A percentile compares a stretch with the other conserved stretches of the same genome.
Evolutionary conservation across 2,113 vertebrate species (phyloP).

Genomic region (Apus apus): DNA sequence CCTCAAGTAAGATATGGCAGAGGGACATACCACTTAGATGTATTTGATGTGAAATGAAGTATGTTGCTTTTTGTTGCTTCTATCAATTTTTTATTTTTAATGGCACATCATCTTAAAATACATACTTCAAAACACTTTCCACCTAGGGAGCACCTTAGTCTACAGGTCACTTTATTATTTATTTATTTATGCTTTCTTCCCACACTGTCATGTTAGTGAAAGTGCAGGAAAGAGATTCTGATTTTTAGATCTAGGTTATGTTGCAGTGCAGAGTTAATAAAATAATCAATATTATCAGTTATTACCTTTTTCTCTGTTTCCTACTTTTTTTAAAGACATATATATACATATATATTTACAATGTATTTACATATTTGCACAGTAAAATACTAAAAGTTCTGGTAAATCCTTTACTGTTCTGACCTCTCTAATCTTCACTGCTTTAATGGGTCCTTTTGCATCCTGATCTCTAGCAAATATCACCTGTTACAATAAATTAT

Average conservation of each 20-base stretch:
- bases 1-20: not conserved
- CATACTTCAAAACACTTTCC: constrained; percentile 48
- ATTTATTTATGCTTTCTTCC: constrained; percentile 63
- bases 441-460: not conserved
- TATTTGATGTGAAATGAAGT: constrained; percentile 66
- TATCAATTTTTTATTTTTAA: constrained; percentile 76
- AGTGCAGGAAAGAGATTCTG: not conserved
- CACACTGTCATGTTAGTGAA: not conserved
- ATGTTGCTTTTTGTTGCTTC: constrained; percentile 39
- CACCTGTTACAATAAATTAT: not conserved
- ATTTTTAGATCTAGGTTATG: not conserved
- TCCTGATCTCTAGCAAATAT: not conserved
- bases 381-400: not conserved
- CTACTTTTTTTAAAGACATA: not conserved
- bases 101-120: constrained; percentile 65
- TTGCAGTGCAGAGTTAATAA: not conserved
- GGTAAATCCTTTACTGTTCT: not conserved
- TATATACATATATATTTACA: not conserved
- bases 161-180: constrained; percentile 55
- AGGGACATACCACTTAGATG: constrained; percentile 39
- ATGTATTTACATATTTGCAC: not conserved
- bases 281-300: not conserved
- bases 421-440: not conserved
- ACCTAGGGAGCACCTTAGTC: constrained; percentile 11
- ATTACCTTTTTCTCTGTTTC: not conserved